Evolutionary conservation across 2,113 vertebrate genomes (phyloP), one percentile per base, ranked within the genome.

Genomic region (Ahaetulla prasina): DNA sequence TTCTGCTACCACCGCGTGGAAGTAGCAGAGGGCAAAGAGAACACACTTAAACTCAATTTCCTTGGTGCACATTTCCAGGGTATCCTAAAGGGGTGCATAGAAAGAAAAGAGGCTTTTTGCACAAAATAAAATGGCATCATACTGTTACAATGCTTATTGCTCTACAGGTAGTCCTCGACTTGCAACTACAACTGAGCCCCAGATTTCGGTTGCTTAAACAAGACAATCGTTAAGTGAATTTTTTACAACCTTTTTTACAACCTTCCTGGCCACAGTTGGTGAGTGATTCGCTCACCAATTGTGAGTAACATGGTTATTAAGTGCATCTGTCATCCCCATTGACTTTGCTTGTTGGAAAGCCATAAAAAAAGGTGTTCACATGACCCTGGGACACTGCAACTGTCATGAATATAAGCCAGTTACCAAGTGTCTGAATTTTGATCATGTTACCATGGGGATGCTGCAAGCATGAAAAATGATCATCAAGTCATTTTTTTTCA

Each of bases 1-100:
- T 95, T 98, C 98, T 0, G 97, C 97, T 94, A 98, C 98, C 22
- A 96, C 97, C 0, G 97, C 97, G 0, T 98, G 98, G 94, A 98
- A 98, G 95, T 98, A 98, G 89, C 98, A 98, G 20, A 98, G 96
- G 0, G 98, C 96, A 0, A 98, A 98, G 63, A 98, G 80, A 93
- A 98, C 85, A 92, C 96, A 94, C 90, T 97, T 97, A 95, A 98
- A 98, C 94, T 98, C 97, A 0, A 47, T 49, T 80, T 98, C 98
- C 20, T 97, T 97, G 95, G 94, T 96, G 96, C 98, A 98, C 96
- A 97, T 97, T 95, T 98, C 97, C 47, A 98, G 35, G 0, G 97
- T 98, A 94, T 98, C 97, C 98, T 98, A 93, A 0, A 0, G 60
- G 4, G 54, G n/a, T 35, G 49, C 0, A 0, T 25, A 9, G 23